Conservation (phyloP, 2,888 invertebrate species). For the Epicampocera succincta region DNA sequence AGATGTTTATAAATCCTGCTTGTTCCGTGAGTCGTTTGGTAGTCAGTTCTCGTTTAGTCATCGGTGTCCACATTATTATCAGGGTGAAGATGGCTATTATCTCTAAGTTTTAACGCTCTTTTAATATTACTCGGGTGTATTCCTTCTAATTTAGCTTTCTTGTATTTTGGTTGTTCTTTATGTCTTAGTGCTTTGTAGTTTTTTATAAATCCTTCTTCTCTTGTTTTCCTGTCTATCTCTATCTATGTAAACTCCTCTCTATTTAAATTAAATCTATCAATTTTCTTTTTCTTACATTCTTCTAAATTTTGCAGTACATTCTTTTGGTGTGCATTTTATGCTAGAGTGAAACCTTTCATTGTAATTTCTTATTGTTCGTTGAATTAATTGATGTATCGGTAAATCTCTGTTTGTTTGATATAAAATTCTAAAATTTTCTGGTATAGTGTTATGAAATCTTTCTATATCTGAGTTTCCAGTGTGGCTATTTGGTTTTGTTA, state of each 20-base stretch:
- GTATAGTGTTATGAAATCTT: slow-evolving; percentile 59
- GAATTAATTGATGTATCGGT: slow-evolving; percentile 41
- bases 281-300: slow-evolving; percentile 49
- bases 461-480: slow-evolving; percentile 66
- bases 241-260: slow-evolving; percentile 43
- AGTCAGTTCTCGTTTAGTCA: slow-evolving; percentile 16
- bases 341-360: slow-evolving; percentile 28
- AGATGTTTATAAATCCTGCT: slow-evolving; percentile 57
- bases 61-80: slow-evolving; percentile 25
- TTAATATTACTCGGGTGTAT: slow-evolving; percentile 64
- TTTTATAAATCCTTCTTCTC: slow-evolving; percentile 47
- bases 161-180: slow-evolving; percentile 17
- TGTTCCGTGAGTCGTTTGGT: slow-evolving; percentile 47
- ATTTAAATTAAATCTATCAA: slow-evolving; percentile 45
- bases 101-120: slow-evolving; percentile 60
- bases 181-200: slow-evolving; percentile 13
- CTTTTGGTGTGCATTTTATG: slow-evolving; percentile 16
- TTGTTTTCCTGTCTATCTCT: slow-evolving; percentile 15
- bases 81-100: slow-evolving; percentile 17
- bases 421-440: slow-evolving; percentile 34
- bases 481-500: too few relatives aligned
- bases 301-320: slow-evolving; percentile 42
- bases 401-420: slow-evolving; percentile 29
- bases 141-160: slow-evolving; percentile 50
- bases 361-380: slow-evolving; percentile 38